Evolutionary conservation across 2,113 vertebrate species (phyloP), one percentile per base, ranked within the genome.

Genomic region (Geococcyx californianus): DNA sequence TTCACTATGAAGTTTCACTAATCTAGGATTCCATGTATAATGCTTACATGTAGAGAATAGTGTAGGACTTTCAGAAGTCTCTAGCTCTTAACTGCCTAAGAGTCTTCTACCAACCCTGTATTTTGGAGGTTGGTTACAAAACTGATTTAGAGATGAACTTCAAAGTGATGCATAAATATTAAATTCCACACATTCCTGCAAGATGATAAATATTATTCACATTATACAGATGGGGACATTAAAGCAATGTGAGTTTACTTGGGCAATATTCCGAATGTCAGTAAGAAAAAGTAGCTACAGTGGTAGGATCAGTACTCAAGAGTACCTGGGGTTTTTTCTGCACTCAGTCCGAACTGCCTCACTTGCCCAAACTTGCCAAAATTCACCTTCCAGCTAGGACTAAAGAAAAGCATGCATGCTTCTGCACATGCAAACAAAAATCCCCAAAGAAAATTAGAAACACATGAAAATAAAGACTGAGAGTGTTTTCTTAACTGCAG

Each of bases 391-490:
- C 59, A 77, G 75, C 82, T 63, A 62, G 78, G 89, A 66, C 89
- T 84, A 72, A 74, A 75, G 86, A 70, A 80, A 93, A 89, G 75
- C 68, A 91, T 0, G 1, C 80, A 79, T 3, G 5, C 36, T 81
- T 51, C 20, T 2, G 13, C 67, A 85, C 73, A 91, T n/a, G 74
- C 77, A 89, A 91, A 90, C 72, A 91, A 33, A 82, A 93, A 94
- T 88, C 87, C 79, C 83, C 11, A 63, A 93, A 70, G 67, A 91
- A 95, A 95, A 95, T 95, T 51, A 93, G 90, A 93, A 95, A 93
- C 96, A 94, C 51, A 78, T 95, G 93, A 91, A 91, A 93, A 75
- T 51, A 84, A 74, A 45, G 54, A 54, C 54, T 14, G 17, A 64
- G 52, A 55, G 58, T 74, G 26, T 87, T 89, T 94, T 95, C 66